phyloP scores from a whole-genome alignment of 2,113 vertebrate species.

The Pterocles orientalis region DNA sequence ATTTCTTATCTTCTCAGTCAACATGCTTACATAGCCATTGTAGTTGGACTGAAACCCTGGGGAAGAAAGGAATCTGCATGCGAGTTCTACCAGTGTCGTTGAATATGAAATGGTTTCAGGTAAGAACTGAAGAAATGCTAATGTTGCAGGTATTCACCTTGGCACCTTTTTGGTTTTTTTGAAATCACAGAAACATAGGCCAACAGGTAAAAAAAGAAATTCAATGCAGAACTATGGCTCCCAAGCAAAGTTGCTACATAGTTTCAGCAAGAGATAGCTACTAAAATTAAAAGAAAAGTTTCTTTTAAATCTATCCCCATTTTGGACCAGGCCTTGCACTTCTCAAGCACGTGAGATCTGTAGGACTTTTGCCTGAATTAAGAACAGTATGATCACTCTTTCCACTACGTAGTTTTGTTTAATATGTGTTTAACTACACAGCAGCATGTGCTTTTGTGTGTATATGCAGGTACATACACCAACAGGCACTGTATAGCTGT shows the following conservation, averaged over 20 bases:
- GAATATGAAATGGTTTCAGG: background rate
- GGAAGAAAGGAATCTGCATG: background rate
- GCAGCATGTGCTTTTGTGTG: slow-evolving; percentile 22
- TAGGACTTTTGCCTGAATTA: background rate
- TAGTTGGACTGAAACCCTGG: background rate
- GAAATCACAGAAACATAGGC: background rate
- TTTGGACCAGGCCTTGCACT: background rate
- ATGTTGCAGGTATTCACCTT: background rate
- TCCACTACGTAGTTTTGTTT: background rate
- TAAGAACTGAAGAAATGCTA: slow-evolving; percentile 23
- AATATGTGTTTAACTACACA: background rate
- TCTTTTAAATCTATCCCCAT: background rate
- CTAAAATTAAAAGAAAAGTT: background rate
- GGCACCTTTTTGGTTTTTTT: background rate
- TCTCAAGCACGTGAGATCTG: background rate
- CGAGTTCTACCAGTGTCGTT: background rate
- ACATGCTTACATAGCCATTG: background rate
- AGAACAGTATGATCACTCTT: background rate
- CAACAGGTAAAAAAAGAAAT: slow-evolving; percentile 11
- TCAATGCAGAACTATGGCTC: background rate
- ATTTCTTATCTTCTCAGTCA: background rate
- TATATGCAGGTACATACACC: background rate
- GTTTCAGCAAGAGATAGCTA: slow-evolving; percentile 1
- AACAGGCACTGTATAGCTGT: slow-evolving; percentile 23
- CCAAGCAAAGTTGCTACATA: background rate